Evolutionary conservation across 2,888 invertebrate genomes (phyloP).

Genomic region (Amphipoea oculea): DNA sequence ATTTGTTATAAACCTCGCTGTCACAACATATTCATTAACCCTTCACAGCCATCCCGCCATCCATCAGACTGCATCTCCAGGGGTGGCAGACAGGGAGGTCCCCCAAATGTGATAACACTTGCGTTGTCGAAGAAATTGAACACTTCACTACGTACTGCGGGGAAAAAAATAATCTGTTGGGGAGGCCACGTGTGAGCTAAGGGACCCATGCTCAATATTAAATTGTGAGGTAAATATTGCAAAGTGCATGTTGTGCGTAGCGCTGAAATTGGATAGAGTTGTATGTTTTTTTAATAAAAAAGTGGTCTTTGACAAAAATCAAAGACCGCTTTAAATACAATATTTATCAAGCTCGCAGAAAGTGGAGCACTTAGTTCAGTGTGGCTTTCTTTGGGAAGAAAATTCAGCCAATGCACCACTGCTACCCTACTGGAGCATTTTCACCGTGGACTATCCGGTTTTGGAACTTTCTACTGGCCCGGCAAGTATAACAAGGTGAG

Average conservation of each 20-base stretch:
- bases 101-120: slow-evolving; percentile 24
- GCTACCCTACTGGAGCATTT: background rate
- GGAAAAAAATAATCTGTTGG: slow-evolving; percentile 43
- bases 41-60: background rate
- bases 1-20: background rate
- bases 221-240: slow-evolving; percentile 36
- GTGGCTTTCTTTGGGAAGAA: background rate
- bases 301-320: background rate
- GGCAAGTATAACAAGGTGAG: background rate
- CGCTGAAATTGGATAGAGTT: background rate
- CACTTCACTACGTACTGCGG: slow-evolving; percentile 36
- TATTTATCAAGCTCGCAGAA: background rate
- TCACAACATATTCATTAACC: slow-evolving; percentile 23
- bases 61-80: slow-evolving; percentile 16
- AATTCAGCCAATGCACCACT: background rate
- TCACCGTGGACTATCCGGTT: background rate
- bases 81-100: slow-evolving; percentile 26
- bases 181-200: slow-evolving; percentile 27
- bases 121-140: slow-evolving; percentile 34
- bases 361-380: no score
- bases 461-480: background rate
- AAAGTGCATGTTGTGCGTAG: slow-evolving; percentile 13
- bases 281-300: background rate
- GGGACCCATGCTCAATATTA: slow-evolving; percentile 25
- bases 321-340: no score